phyloP scores from a whole-genome alignment of 2,797 vertebrate species.

The Tenualosa ilisha region DNA sequence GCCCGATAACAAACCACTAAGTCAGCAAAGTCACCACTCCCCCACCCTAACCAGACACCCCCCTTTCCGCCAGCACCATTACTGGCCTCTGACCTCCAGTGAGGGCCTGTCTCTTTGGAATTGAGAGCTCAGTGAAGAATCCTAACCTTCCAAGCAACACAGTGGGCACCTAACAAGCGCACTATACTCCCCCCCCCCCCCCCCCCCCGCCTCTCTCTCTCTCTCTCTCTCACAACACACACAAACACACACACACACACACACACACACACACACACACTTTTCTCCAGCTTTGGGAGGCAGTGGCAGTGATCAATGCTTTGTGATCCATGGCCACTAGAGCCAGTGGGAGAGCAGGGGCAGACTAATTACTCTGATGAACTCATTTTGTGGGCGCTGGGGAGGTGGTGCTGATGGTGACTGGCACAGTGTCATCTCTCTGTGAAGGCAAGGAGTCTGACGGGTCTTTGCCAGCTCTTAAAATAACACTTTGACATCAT shows the following conservation, averaged over 20 bases:
- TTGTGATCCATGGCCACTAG: constrained; percentile 50
- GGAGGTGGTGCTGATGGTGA: background rate
- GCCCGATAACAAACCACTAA: constrained; percentile 31
- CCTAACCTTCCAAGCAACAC: background rate
- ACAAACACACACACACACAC: constrained; percentile 6
- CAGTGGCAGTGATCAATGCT: background rate
- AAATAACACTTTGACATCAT: constrained; percentile 74
- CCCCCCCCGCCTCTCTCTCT: background rate
- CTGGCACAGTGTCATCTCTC: constrained; percentile 61
- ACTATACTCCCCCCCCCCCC: too few species aligned
- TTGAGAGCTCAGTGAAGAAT: background rate
- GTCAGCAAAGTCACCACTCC: constrained; percentile 62
- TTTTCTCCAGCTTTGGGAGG: background rate
- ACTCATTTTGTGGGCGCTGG: constrained; percentile 67
- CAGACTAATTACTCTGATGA: constrained; percentile 72
- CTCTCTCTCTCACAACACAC: background rate
- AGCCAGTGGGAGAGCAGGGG: constrained; percentile 36
- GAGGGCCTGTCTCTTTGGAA: background rate
- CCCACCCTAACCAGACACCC: background rate
- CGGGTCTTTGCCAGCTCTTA: constrained; percentile 64
- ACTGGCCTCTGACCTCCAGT: background rate
- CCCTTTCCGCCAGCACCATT: background rate
- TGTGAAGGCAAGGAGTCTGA: constrained; percentile 56
- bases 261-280: constrained; percentile 2
- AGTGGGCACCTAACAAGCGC: background rate